A percentile compares a stretch with the other conserved stretches of the same genome.
These are phyloP conservation scores for Euura lappo DNA, from an alignment of 1,140 invertebrate genomes.

Conservation along the genomic window DNA sequence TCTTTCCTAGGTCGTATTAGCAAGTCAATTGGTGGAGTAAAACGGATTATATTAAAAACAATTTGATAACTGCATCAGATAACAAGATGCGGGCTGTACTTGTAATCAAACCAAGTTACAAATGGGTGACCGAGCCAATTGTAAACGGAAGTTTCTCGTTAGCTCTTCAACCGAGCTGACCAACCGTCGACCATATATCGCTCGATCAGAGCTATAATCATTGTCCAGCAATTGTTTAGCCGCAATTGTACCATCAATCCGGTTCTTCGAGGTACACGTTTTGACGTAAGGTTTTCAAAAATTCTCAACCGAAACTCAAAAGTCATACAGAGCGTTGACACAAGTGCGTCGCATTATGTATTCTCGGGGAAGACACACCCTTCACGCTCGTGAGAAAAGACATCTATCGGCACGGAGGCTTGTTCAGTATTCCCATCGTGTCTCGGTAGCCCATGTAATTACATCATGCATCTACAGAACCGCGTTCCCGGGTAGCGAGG, in stretches of 20 bases:
- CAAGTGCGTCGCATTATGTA: too few relatives aligned
- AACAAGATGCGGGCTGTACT: slow-evolving; percentile 44
- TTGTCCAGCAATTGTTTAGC: not conserved
- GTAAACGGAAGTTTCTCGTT: slow-evolving; percentile 57
- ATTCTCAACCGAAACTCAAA: too few relatives aligned
- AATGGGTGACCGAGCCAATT: slow-evolving; percentile 48
- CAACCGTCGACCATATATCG: slow-evolving; percentile 33
- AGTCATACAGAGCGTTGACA: too few relatives aligned
- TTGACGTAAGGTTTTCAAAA: too few relatives aligned
- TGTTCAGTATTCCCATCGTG: not conserved
- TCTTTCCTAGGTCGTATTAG: too few relatives aligned
- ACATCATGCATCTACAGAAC: not conserved
- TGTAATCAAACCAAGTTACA: slow-evolving; percentile 47
- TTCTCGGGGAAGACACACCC: too few relatives aligned
- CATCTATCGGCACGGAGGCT: too few relatives aligned
- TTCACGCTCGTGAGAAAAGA: too few relatives aligned
- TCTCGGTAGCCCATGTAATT: not conserved
- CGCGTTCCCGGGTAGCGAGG: too few relatives aligned
- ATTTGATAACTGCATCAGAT: slow-evolving; percentile 44
- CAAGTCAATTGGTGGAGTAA: slow-evolving; percentile 23
- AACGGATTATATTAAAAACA: slow-evolving; percentile 41
- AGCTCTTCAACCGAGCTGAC: slow-evolving; percentile 41
- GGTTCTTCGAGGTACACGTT: not conserved
- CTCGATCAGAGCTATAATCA: not conserved
- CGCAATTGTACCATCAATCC: not conserved